Evolutionary conservation across 2,888 invertebrate species (phyloP).

Genomic region (Cyrtodaria siliqua): DNA sequence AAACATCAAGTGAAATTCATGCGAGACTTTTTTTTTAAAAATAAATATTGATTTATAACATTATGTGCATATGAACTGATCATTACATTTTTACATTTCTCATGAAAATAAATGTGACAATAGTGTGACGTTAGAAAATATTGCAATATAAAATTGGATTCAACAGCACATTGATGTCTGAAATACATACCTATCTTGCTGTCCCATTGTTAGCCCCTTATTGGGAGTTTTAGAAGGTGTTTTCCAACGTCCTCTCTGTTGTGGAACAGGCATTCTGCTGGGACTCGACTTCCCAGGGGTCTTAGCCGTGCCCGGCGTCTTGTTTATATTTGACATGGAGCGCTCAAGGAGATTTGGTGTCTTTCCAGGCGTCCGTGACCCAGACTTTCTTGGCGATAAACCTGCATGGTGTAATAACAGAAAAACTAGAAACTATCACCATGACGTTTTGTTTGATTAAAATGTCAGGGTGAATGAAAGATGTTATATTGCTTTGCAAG

Average conservation of each 20-base stretch:
- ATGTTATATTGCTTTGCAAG: too few relatives aligned
- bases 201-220: constrained; percentile 33
- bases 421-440: too few relatives aligned
- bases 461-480: too few relatives aligned
- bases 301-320: constrained; percentile 49
- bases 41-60: too few relatives aligned
- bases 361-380: constrained; percentile 65
- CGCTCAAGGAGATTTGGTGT: constrained; percentile 48
- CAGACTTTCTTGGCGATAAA: constrained; percentile 56
- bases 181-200: constrained; percentile 48
- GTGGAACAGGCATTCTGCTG: constrained; percentile 37
- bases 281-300: constrained; percentile 68
- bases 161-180: not conserved
- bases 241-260: constrained; percentile 55
- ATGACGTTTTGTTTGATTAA: too few relatives aligned
- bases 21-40: too few relatives aligned
- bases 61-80: too few relatives aligned
- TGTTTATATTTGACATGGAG: constrained; percentile 2
- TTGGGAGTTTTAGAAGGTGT: constrained; percentile 55
- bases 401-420: constrained; percentile 2
- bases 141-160: too few relatives aligned
- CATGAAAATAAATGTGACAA: too few relatives aligned
- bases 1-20: too few relatives aligned
- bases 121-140: too few relatives aligned
- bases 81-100: too few relatives aligned